Conservation (phyloP, 2,888 invertebrate genomes). For the Camponotus fellah region DNA sequence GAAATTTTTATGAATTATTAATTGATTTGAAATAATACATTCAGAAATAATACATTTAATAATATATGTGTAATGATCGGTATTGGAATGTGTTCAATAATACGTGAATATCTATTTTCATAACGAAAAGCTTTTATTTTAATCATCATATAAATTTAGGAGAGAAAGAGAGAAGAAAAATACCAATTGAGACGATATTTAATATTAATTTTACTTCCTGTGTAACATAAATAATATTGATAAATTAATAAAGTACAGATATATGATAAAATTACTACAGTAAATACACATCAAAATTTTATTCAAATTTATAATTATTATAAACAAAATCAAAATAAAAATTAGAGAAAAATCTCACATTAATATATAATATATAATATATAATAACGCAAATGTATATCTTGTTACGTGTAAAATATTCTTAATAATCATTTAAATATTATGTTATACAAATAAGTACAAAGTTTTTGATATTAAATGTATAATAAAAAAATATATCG, state of each 20-base stretch:
- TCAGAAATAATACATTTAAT: not conserved
- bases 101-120: not conserved
- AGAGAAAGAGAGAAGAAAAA: not conserved
- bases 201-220: not conserved
- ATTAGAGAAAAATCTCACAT: not conserved
- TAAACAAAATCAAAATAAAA: not conserved
- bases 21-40: not conserved
- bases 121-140: not conserved
- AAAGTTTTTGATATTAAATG: not conserved
- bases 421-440: not conserved
- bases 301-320: constrained; percentile 19
- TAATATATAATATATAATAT: constrained; percentile 8
- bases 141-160: constrained; percentile 2
- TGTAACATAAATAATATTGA: not conserved
- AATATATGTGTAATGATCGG: constrained; percentile 57
- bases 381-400: not conserved
- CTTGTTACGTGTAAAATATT: not conserved
- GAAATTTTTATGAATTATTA: not conserved
- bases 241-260: not conserved
- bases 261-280: not conserved
- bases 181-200: not conserved
- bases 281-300: constrained; percentile 18
- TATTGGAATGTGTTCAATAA: not conserved
- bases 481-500: not conserved
- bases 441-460: not conserved